phyloP scores from a whole-genome alignment of 1,140 invertebrate species.

The Ceratina australensis region DNA sequence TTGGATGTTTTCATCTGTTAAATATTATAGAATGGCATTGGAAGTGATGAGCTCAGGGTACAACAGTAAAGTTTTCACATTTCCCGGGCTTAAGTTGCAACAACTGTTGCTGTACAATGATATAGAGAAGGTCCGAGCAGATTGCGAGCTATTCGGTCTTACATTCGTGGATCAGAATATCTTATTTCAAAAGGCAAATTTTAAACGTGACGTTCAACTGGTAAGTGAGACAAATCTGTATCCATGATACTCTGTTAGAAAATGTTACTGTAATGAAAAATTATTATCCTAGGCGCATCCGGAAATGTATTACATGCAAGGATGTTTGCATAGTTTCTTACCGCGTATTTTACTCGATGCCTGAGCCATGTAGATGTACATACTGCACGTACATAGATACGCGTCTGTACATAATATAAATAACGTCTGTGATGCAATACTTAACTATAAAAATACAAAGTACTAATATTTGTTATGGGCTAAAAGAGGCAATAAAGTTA shows the following conservation, averaged over 20 bases:
- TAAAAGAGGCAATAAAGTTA: not conserved
- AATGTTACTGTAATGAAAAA: not conserved
- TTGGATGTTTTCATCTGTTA: not conserved
- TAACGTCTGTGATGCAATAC: no score
- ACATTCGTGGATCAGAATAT: slow-evolving; percentile 60
- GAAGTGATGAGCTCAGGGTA: slow-evolving; percentile 80
- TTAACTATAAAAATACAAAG: no score
- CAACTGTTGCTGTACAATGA: slow-evolving; percentile 70
- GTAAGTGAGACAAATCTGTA: slow-evolving; percentile 51
- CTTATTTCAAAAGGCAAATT: slow-evolving; percentile 68
- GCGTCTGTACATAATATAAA: no score
- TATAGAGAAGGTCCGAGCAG: slow-evolving; percentile 57
- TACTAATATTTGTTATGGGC: no score
- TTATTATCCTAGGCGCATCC: slow-evolving; percentile 61
- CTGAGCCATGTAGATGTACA: no score
- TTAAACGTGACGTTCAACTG: slow-evolving; percentile 55
- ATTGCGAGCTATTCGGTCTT: slow-evolving; percentile 68
- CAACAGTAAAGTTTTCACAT: slow-evolving; percentile 79
- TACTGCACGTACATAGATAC: no score
- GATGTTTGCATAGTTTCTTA: slow-evolving; percentile 58
- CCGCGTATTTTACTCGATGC: slow-evolving; percentile 64
- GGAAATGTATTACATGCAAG: slow-evolving; percentile 62
- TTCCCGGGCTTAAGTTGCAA: slow-evolving; percentile 73
- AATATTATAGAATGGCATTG: slow-evolving; percentile 77
- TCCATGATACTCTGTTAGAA: not conserved